Conservation (phyloP, 1,140 invertebrate genomes). For the Drosophila kanapiae region DNA sequence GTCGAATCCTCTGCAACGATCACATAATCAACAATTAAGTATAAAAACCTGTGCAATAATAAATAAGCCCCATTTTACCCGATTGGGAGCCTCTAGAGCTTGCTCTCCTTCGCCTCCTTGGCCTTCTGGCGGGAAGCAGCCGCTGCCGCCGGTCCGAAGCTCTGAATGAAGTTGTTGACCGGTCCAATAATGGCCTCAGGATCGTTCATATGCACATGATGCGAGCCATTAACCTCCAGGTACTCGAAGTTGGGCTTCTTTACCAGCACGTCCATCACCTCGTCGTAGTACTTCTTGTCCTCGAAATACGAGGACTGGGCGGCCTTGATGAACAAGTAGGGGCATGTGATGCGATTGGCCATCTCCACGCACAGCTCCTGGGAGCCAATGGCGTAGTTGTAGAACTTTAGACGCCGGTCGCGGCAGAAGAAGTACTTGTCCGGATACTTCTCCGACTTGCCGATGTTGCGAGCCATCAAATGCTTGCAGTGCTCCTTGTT, state of each 20-base stretch:
- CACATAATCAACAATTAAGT: constrained; percentile 70
- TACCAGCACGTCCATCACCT: constrained; percentile 87
- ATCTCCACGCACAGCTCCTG: constrained; percentile 86
- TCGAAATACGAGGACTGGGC: constrained; percentile 87
- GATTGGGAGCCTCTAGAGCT: constrained; percentile 51
- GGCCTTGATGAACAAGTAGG: constrained; percentile 88
- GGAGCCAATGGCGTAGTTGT: constrained; percentile 86
- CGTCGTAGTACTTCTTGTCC: constrained; percentile 86
- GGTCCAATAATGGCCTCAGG: constrained; percentile 87
- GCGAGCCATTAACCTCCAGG: constrained; percentile 88
- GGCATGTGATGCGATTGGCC: constrained; percentile 86
- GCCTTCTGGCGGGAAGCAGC: constrained; percentile 61
- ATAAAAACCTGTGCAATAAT: constrained; percentile 55
- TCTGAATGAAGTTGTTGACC: constrained; percentile 87
- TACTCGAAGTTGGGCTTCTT: constrained; percentile 88
- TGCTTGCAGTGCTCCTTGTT: constrained; percentile 86
- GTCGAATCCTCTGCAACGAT: constrained; percentile 37
- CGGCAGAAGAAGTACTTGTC: constrained; percentile 88
- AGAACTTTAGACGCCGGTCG: constrained; percentile 87
- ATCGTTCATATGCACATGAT: constrained; percentile 91
- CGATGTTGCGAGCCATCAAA: constrained; percentile 87
- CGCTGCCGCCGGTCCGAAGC: constrained; percentile 70
- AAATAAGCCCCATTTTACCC: constrained; percentile 57
- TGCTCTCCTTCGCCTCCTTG: constrained; percentile 68
- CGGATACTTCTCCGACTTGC: constrained; percentile 86